Evolutionary conservation across 23 tunicate species (phyloP).

Genomic region (Botrylloides violaceus): DNA sequence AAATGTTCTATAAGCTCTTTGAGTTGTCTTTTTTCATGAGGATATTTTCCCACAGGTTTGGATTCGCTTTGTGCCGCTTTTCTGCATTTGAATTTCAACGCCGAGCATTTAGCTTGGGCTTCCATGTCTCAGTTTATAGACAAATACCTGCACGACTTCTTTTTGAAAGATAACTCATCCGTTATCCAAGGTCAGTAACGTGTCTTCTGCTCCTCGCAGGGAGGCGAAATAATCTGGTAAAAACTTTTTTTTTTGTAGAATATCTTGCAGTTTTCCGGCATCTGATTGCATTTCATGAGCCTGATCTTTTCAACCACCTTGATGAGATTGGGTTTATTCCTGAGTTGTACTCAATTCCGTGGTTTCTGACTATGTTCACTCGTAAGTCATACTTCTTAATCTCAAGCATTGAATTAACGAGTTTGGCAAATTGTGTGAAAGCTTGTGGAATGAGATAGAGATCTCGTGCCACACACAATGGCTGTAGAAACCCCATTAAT

Average conservation of each 20-base stretch:
- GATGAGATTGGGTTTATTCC: conserved; percentile 73
- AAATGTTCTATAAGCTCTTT: neutral
- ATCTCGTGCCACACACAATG: no score
- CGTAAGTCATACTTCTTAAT: no score
- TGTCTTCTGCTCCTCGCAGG: neutral
- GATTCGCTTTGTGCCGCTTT: conserved; percentile 95
- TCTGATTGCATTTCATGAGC: conserved; percentile 87
- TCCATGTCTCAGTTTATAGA: conserved; percentile 76
- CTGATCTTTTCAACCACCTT: conserved; percentile 62
- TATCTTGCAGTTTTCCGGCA: conserved; percentile 80
- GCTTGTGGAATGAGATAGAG: no score
- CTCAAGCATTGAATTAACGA: no score
- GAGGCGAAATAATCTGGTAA: no score
- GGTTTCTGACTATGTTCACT: conserved; percentile 99
- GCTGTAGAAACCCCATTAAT: no score
- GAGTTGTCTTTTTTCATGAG: neutral
- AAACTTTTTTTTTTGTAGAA: conserved; percentile 35
- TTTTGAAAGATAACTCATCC: conserved; percentile 77
- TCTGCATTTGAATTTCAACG: conserved; percentile 76
- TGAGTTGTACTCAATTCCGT: conserved; percentile 92
- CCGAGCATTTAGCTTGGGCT: conserved; percentile 71
- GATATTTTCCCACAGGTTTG: conserved; percentile 7
- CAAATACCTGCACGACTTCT: conserved; percentile 74
- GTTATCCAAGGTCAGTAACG: conserved; percentile 35
- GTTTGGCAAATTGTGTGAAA: no score